These are phyloP conservation scores for Crypturellus undulatus DNA, from an alignment of 2,113 vertebrate species.

Conservation along the genomic window DNA sequence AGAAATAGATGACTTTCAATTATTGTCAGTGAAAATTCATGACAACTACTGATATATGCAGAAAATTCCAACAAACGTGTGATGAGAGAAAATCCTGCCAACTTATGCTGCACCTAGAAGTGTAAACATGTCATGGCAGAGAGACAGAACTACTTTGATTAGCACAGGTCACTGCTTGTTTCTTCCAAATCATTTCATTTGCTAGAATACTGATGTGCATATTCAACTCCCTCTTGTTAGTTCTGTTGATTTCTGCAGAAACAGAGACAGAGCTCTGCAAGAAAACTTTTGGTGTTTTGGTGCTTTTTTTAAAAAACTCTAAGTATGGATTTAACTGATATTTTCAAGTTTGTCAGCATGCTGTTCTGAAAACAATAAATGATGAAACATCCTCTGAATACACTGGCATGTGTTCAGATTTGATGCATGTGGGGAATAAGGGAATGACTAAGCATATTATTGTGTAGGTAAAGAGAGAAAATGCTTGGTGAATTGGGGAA, in stretches of 20 bases:
- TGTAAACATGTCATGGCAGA: background rate
- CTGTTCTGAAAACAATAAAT: background rate
- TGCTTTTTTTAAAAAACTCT: background rate
- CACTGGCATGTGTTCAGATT: background rate
- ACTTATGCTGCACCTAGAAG: background rate
- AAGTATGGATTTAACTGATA: background rate
- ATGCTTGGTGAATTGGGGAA: background rate
- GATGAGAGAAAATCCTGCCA: slow-evolving; percentile 3
- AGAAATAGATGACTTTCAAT: background rate
- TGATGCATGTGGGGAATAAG: rapidly evolving
- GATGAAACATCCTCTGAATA: background rate
- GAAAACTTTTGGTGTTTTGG: too few species aligned
- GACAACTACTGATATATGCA: background rate
- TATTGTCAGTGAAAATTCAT: background rate
- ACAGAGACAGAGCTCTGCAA: background rate
- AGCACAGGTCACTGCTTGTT: background rate
- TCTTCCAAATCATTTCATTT: background rate
- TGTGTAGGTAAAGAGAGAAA: background rate
- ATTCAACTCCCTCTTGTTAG: background rate
- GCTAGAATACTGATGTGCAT: background rate
- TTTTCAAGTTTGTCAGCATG: background rate
- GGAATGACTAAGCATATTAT: background rate
- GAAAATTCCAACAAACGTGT: background rate
- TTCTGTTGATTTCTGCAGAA: background rate
- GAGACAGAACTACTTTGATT: background rate